Evolutionary conservation across 2,888 invertebrate genomes (phyloP).

Genomic region (Trachelus tabidus): DNA sequence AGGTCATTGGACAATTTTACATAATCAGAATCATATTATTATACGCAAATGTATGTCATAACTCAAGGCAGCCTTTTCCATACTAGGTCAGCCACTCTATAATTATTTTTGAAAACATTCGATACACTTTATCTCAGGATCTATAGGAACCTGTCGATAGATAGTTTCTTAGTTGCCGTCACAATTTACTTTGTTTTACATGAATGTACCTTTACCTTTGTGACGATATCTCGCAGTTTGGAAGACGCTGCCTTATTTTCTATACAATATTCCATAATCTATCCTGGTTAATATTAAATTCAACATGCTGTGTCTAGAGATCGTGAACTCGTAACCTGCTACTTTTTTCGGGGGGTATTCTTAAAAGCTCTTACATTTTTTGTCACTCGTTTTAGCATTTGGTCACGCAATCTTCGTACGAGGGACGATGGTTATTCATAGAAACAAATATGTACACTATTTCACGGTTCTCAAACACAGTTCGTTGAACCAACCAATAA

Average conservation of each 20-base stretch:
- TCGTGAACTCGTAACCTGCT: neutral
- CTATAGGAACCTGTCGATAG: neutral
- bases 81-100: neutral
- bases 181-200: conserved; percentile 3
- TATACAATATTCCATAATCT: neutral
- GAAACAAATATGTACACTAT: neutral
- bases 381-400: neutral
- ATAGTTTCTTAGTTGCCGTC: conserved; percentile 16
- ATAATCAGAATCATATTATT: neutral
- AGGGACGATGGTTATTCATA: too few species aligned
- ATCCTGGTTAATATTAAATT: neutral
- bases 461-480: neutral
- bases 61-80: neutral
- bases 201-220: neutral
- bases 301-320: neutral
- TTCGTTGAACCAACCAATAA: neutral
- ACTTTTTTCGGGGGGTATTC: neutral
- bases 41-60: neutral
- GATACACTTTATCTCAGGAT: neutral
- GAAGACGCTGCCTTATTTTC: neutral
- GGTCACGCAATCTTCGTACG: neutral
- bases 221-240: neutral
- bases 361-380: neutral
- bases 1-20: neutral
- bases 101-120: neutral